phyloP scores from a whole-genome alignment of 1,140 invertebrate species.

The Laupala kohalensis region DNA sequence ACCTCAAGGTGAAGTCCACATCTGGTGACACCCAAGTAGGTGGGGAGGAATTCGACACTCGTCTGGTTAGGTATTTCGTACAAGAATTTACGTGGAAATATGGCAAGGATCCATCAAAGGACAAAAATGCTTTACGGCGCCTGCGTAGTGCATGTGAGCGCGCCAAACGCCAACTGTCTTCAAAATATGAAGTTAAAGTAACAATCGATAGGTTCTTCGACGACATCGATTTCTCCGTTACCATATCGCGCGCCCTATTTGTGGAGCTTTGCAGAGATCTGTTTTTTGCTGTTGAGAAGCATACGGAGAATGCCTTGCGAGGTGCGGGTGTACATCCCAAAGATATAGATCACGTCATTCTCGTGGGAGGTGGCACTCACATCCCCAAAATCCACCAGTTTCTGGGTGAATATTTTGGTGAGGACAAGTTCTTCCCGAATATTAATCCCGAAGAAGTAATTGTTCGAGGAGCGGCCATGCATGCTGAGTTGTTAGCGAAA shows the following conservation, averaged over 20 bases:
- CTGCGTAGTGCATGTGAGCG: conserved; percentile 52
- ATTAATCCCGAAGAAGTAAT: neutral
- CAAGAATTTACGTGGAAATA: conserved; percentile 36
- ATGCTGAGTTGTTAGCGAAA: neutral
- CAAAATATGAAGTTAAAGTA: conserved; percentile 49
- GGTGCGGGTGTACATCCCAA: conserved; percentile 50
- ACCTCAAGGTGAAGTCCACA: conserved; percentile 41
- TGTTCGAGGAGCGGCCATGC: neutral
- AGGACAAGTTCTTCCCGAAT: neutral
- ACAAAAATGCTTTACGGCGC: conserved; percentile 31
- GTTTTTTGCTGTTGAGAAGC: conserved; percentile 49
- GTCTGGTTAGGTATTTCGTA: conserved; percentile 51
- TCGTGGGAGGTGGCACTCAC: conserved; percentile 51
- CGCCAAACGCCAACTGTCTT: conserved; percentile 70
- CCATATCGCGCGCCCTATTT: conserved; percentile 54
- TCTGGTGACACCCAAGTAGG: conserved; percentile 55
- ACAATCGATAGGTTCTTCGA: conserved; percentile 57
- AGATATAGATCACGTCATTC: conserved; percentile 45
- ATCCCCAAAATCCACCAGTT: conserved; percentile 46
- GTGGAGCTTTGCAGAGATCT: conserved; percentile 81
- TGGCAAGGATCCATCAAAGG: conserved; percentile 32
- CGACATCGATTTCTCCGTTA: conserved; percentile 61
- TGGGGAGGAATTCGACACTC: conserved; percentile 68
- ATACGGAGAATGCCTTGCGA: conserved; percentile 51
- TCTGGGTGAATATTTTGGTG: neutral